These are phyloP conservation scores for Dipodomys ordii DNA, from an alignment of 2,113 vertebrate species.

Conservation along the genomic window DNA sequence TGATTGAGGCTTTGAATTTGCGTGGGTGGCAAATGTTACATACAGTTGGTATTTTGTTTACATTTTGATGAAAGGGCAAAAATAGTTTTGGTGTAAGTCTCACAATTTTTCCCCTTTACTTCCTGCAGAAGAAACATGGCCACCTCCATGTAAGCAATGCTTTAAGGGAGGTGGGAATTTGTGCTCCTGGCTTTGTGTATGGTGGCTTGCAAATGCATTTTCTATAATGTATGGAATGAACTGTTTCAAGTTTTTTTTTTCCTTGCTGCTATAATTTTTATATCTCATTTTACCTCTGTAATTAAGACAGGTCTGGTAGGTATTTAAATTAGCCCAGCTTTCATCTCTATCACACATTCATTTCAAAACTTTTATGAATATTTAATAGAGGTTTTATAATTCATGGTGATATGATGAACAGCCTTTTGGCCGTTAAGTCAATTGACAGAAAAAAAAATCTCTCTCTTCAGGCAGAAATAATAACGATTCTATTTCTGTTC, in stretches of 20 bases:
- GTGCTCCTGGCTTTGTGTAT: conserved; percentile 19
- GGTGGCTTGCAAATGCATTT: conserved; percentile 72
- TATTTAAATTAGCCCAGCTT: conserved; percentile 92
- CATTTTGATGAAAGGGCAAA: conserved; percentile 14
- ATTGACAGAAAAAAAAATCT: conserved; percentile 86
- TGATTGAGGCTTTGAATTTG: background rate
- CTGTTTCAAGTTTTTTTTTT: conserved; percentile 80
- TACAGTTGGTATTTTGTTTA: background rate
- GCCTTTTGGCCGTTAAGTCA: conserved; percentile 91
- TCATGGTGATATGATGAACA: conserved; percentile 91
- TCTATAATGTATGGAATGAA: conserved; percentile 83
- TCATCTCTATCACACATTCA: conserved; percentile 91
- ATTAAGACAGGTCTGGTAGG: conserved; percentile 91
- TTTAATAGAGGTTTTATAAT: conserved; percentile 93
- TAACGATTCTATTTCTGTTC: conserved; percentile 92
- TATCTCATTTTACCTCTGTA: conserved; percentile 91
- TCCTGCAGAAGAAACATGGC: background rate
- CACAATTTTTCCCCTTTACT: background rate
- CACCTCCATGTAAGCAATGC: background rate
- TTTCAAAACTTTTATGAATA: conserved; percentile 94
- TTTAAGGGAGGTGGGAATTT: background rate
- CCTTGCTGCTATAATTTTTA: conserved; percentile 89
- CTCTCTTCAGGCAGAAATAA: conserved; percentile 91
- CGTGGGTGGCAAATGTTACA: background rate
- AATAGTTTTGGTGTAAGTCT: background rate